These are phyloP conservation scores for Bellardia pandia DNA, from an alignment of 2,888 invertebrate species.

Conservation along the genomic window DNA sequence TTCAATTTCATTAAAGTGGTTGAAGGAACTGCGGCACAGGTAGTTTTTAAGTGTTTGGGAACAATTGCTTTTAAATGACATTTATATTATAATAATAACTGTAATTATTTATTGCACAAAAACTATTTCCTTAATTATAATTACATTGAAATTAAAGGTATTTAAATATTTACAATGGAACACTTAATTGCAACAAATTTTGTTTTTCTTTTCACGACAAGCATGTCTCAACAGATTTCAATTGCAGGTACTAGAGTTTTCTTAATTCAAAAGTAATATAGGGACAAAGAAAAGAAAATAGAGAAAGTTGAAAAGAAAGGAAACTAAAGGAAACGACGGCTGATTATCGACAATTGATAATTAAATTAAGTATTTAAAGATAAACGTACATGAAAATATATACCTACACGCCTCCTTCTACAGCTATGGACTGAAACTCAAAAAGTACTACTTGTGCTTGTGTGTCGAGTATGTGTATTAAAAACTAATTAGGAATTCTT, in stretches of 20 bases:
- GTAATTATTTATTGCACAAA: not conserved
- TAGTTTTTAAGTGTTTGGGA: too few relatives aligned
- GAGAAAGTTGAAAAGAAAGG: not conserved
- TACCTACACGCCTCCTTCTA: conserved; percentile 29
- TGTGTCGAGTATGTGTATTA: conserved; percentile 60
- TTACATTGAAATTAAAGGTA: conserved; percentile 20
- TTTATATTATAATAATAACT: not conserved
- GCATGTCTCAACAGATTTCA: conserved; percentile 44
- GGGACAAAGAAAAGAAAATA: conserved; percentile 4
- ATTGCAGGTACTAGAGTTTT: conserved; percentile 43
- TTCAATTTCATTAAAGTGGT: too few relatives aligned
- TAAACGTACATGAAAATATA: conserved; percentile 8
- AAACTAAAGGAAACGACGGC: not conserved
- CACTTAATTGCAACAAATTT: conserved; percentile 28
- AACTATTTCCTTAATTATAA: not conserved
- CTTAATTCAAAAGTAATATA: conserved; percentile 44
- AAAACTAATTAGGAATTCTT: conserved; percentile 72
- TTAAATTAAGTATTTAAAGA: conserved; percentile 67
- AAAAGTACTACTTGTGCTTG: not conserved
- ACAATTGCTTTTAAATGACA: not conserved
- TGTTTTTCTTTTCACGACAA: not conserved
- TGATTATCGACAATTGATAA: conserved; percentile 67
- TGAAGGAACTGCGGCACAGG: too few relatives aligned
- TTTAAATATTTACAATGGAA: conserved; percentile 13
- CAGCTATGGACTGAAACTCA: not conserved